Evolutionary conservation across 2,888 invertebrate genomes (phyloP).

Genomic region (Danaus chrysippus): DNA sequence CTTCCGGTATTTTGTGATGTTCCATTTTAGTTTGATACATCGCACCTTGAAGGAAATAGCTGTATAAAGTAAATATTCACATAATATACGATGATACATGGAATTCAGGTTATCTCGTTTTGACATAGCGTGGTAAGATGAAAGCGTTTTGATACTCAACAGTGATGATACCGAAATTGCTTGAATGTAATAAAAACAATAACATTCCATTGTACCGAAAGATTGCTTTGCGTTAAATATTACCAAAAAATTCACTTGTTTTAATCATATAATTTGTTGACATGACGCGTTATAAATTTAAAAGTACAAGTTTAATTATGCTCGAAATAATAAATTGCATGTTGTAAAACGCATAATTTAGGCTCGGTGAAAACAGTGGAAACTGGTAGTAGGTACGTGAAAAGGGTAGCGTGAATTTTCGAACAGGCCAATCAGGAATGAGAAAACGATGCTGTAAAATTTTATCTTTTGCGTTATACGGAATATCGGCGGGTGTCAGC

Average conservation of each 20-base stretch:
- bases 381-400: constrained; percentile 32
- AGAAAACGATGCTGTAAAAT: constrained; percentile 41
- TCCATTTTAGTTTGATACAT: constrained; percentile 2
- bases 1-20: neutral
- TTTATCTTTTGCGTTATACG: constrained; percentile 37
- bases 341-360: constrained; percentile 15
- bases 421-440: constrained; percentile 37
- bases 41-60: constrained; percentile 11
- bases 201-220: neutral
- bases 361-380: constrained; percentile 20
- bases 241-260: too few relatives aligned
- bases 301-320: neutral
- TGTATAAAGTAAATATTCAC: constrained; percentile 15
- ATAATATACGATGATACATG: constrained; percentile 24
- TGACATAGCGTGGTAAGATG: constrained; percentile 38
- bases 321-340: constrained; percentile 8
- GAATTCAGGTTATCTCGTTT: constrained; percentile 59
- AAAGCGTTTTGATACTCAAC: constrained; percentile 14
- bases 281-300: constrained; percentile 2
- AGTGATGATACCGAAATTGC: constrained; percentile 21
- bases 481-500: constrained; percentile 22
- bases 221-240: neutral
- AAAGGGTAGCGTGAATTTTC: constrained; percentile 33
- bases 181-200: constrained; percentile 3
- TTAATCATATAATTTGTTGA: neutral